Conservation (phyloP, 2,797 vertebrate genomes). For the Remorina albescens region DNA sequence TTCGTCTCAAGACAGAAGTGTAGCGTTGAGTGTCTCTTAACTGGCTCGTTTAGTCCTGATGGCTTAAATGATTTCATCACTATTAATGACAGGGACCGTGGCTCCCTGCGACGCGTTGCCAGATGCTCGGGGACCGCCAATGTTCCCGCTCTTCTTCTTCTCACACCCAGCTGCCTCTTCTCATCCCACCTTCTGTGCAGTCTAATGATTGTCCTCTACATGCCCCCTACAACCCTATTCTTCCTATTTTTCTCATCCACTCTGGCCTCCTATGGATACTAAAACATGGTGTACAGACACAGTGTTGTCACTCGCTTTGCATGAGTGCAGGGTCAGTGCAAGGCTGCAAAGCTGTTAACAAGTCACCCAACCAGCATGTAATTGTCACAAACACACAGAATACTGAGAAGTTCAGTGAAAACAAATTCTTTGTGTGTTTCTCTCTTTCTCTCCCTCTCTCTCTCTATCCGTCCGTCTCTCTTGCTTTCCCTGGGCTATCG, state of each 20-base stretch:
- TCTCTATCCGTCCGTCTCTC: not conserved
- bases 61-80: conserved; percentile 99
- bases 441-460: not conserved
- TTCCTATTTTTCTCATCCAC: conserved; percentile 47
- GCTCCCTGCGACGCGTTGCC: conserved; percentile 91
- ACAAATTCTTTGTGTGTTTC: conserved; percentile 1
- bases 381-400: conserved; percentile 41
- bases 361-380: conserved; percentile 39
- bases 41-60: conserved; percentile 99
- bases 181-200: conserved; percentile 90
- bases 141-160: conserved; percentile 83
- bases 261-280: conserved; percentile 58
- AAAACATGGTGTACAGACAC: conserved; percentile 57
- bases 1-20: conserved; percentile 85
- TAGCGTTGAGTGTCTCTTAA: conserved; percentile 94
- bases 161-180: conserved; percentile 67
- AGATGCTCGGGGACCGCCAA: conserved; percentile 95
- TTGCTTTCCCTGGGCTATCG: conserved; percentile 35
- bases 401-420: conserved; percentile 28
- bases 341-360: conserved; percentile 46
- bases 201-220: conserved; percentile 95
- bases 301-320: conserved; percentile 32
- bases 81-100: conserved; percentile 97
- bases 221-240: conserved; percentile 85
- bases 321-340: conserved; percentile 36